Evolutionary conservation across 2,888 invertebrate species (phyloP).

Genomic region (Aethes cnicana): DNA sequence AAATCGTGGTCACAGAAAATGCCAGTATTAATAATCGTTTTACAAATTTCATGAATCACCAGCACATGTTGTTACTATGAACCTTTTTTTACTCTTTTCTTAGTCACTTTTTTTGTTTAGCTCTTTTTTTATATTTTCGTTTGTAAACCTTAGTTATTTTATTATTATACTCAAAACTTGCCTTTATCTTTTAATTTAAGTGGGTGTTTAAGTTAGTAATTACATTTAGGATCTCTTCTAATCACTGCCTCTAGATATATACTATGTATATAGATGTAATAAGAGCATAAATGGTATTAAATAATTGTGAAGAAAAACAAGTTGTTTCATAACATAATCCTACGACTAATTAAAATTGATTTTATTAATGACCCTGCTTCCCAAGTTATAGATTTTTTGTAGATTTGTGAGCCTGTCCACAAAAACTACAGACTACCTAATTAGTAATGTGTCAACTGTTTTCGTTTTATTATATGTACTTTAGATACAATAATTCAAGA

Average conservation of each 20-base stretch:
- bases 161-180: constrained; percentile 10
- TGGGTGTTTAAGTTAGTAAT: background rate
- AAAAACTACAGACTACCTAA: too few species aligned
- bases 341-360: too few species aligned
- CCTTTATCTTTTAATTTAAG: constrained; percentile 4
- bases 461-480: too few species aligned
- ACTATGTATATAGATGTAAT: constrained; percentile 30
- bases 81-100: background rate
- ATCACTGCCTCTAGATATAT: constrained; percentile 20
- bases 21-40: constrained; percentile 45
- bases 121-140: background rate
- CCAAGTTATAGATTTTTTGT: too few species aligned
- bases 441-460: too few species aligned
- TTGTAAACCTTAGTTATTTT: background rate
- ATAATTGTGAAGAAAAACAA: constrained; percentile 6
- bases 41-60: background rate
- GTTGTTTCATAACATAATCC: too few species aligned
- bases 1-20: constrained; percentile 14
- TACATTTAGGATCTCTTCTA: constrained; percentile 20
- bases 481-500: too few species aligned
- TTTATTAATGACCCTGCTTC: too few species aligned
- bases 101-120: background rate
- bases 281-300: constrained; percentile 24
- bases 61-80: background rate
- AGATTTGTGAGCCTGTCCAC: too few species aligned